Base-by-base conservation (phyloP, 2,888 invertebrate species). In the Beris chalybata region DNA sequence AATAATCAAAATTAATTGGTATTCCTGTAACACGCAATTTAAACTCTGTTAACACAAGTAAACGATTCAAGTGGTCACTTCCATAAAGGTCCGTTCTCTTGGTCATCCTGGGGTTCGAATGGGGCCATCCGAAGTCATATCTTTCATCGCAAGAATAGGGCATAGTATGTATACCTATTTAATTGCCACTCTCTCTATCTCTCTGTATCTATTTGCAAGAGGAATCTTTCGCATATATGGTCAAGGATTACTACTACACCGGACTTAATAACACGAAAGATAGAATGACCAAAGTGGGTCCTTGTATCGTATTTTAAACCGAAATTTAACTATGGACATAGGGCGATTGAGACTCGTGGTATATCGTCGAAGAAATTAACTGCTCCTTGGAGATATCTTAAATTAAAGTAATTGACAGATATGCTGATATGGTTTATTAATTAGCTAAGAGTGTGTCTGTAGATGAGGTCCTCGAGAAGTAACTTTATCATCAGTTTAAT, bases 11-110 rank as follows among this genome's bases (percentile, higher is more conserved):
- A 70, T 70, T 69, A 70, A 69, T 70, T 70, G 70, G 69, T 67
- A 70, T 70, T 70, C 70, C 67, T 69, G 69, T 69, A 70, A 70
- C 70, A 70, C 70, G 69, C 69, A 70, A 70, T 70, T 70, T 70
- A 69, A 69, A 69, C 70, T 66, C 69, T 67, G 70, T 69, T 70
- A 70, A 67, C 67, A 69, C 65, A 66, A 69, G 70, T 69, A 69
- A 45, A 69, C 66, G 57, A 67, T 68, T 67, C 69, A 61, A 66
- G 66, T 70, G 68, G 70, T 68, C 70, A 69, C 58, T 67, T 61
- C 32, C 9, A 38, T 38, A 38, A 67, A 70, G 66, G 55, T 68
- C 66, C 66, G 64, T 70, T n/a, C 12, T 6, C 32, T 7, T 54
- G 32, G 12, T 48, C 13, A 48, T 15, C 48, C 48, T 15, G 45